These are phyloP conservation scores for Leucozona laternaria DNA, from an alignment of 2,888 invertebrate species.

Conservation along the genomic window DNA sequence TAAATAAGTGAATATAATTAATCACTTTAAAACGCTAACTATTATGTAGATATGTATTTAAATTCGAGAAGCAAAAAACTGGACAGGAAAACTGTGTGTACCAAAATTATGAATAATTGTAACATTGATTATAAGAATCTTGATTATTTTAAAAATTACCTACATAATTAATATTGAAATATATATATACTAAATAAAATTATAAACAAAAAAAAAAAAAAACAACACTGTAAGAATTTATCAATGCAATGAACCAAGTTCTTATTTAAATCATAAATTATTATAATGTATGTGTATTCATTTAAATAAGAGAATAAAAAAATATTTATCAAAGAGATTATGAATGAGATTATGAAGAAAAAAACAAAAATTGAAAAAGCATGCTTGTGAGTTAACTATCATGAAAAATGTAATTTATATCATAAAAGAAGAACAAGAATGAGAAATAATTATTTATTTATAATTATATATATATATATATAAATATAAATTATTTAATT, in stretches of 20 bases:
- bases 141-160: not conserved
- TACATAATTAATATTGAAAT: not conserved
- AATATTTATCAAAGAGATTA: conserved; percentile 41
- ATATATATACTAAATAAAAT: conserved; percentile 44
- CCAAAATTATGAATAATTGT: conserved; percentile 4
- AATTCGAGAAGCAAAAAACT: conserved; percentile 13
- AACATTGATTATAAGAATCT: not conserved
- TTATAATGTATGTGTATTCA: conserved; percentile 46
- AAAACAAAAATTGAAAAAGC: conserved; percentile 27
- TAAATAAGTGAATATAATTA: not conserved
- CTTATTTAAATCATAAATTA: conserved; percentile 50
- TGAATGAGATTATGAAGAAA: conserved; percentile 42
- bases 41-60: conserved; percentile 52
- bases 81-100: conserved; percentile 34
- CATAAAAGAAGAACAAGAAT: conserved; percentile 52
- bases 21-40: not conserved
- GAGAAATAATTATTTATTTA: conserved; percentile 59
- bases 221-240: conserved; percentile 45
- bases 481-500: conserved; percentile 57
- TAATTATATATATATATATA: conserved; percentile 42
- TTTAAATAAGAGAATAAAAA: conserved; percentile 28
- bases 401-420: conserved; percentile 67
- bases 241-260: conserved; percentile 69
- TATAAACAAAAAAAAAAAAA: conserved; percentile 31
- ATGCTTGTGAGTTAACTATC: conserved; percentile 67